Conservation (phyloP, 1,140 invertebrate species). For the Euura saliciscinereae region DNA sequence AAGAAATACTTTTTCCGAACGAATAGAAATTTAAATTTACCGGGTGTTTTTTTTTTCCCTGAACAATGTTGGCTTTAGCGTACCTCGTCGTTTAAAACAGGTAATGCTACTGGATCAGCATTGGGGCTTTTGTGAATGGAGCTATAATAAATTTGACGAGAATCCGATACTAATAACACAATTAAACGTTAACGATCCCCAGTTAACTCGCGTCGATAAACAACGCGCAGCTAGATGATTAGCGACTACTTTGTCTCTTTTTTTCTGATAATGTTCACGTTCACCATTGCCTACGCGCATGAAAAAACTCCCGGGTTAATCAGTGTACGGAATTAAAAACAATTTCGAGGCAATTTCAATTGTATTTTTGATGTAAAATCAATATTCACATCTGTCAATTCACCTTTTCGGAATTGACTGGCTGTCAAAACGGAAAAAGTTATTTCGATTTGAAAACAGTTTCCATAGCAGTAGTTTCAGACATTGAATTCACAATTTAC, state of each 20-base stretch:
- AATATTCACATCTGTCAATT: not conserved
- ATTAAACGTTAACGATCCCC: not conserved
- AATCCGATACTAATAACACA: not conserved
- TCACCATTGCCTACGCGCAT: not conserved
- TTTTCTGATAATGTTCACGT: not conserved
- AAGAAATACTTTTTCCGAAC: not conserved
- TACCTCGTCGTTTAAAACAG: not conserved
- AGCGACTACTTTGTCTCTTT: not conserved
- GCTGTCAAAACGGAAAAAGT: not conserved
- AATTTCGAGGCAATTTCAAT: not conserved
- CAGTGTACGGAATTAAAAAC: not conserved
- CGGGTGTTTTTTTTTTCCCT: not conserved
- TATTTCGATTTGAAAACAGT: not conserved
- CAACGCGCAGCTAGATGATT: not conserved
- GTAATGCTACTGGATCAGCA: not conserved
- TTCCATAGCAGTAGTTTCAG: too few species aligned
- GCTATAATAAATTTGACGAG: not conserved
- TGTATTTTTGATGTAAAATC: not conserved
- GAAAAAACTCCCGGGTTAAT: not conserved
- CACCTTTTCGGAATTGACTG: not conserved
- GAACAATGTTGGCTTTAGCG: not conserved
- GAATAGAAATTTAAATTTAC: not conserved
- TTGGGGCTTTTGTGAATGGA: not conserved
- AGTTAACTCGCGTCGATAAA: not conserved
- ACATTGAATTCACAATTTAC: too few species aligned